These are phyloP conservation scores for Chrysina gloriosa DNA, from an alignment of 2,888 invertebrate genomes.

Conservation along the genomic window DNA sequence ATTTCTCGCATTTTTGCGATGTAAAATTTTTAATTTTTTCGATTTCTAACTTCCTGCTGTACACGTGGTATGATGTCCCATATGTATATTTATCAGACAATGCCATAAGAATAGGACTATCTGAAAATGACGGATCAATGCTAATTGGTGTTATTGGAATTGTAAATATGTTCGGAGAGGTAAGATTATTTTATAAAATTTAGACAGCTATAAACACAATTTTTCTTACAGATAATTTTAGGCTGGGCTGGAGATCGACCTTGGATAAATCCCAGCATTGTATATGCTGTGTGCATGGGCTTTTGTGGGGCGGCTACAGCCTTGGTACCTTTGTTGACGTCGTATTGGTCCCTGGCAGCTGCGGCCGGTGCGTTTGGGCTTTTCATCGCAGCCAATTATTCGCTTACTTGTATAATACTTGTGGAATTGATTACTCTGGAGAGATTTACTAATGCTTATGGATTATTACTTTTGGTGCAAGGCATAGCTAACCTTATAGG, in stretches of 20 bases:
- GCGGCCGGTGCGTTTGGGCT: slow-evolving; percentile 87
- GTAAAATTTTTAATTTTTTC: slow-evolving; percentile 82
- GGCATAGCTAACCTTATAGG: slow-evolving; percentile 91
- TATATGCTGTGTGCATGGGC: slow-evolving; percentile 86
- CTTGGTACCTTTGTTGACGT: slow-evolving; percentile 72
- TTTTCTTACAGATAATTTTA: slow-evolving; percentile 74
- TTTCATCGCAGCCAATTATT: slow-evolving; percentile 92
- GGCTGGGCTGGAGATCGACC: slow-evolving; percentile 90
- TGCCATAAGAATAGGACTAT: slow-evolving; percentile 78
- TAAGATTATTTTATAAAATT: slow-evolving; percentile 62
- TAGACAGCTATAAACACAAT: not conserved
- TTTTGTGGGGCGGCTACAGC: slow-evolving; percentile 76
- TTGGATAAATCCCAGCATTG: slow-evolving; percentile 79
- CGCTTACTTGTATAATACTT: slow-evolving; percentile 89
- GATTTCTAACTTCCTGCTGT: slow-evolving; percentile 88
- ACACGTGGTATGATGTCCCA: slow-evolving; percentile 94
- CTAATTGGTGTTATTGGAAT: slow-evolving; percentile 89
- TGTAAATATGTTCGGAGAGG: slow-evolving; percentile 89
- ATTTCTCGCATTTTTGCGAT: slow-evolving; percentile 84
- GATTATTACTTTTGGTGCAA: slow-evolving; percentile 86
- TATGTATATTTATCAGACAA: slow-evolving; percentile 91
- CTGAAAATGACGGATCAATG: slow-evolving; percentile 80
- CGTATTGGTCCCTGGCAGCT: slow-evolving; percentile 71
- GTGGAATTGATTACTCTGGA: slow-evolving; percentile 91
- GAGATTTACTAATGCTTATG: slow-evolving; percentile 92